Conservation (phyloP, 2,113 vertebrate species). For the Telmatochromis sp. region DNA sequence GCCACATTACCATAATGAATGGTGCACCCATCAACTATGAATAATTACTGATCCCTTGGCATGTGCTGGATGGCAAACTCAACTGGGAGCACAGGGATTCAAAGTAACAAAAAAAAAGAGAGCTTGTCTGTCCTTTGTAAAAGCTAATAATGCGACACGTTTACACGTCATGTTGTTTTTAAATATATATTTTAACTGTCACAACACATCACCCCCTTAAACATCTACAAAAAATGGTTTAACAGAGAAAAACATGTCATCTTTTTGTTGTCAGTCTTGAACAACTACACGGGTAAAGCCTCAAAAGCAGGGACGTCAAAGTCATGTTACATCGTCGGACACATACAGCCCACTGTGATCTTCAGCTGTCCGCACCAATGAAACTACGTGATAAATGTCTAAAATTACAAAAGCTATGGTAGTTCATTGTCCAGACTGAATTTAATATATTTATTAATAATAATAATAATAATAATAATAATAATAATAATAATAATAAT, state of each 20-base stretch:
- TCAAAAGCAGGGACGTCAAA: neutral
- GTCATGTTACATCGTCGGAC: neutral
- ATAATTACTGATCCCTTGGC: conserved; percentile 19
- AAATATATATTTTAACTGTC: neutral
- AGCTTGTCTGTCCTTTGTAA: neutral
- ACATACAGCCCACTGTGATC: neutral
- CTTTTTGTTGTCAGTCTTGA: neutral
- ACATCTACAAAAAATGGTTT: neutral
- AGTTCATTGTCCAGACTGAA: neutral
- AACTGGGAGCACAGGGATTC: neutral
- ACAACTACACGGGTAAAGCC: neutral
- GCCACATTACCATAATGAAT: neutral
- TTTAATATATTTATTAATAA: neutral
- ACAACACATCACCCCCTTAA: neutral
- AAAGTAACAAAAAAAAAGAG: neutral
- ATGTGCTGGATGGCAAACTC: conserved; percentile 4
- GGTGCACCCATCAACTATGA: neutral
- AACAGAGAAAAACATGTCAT: neutral
- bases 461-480: neutral
- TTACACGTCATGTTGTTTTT: neutral
- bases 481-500: neutral
- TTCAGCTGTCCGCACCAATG: neutral
- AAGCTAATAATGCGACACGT: neutral
- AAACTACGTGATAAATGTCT: neutral
- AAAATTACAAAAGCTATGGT: neutral